Percentiles rank a stretch among this genome's conserved stretches.
These are phyloP conservation scores for Drosophila subobscura DNA, from an alignment of 1,140 invertebrate species.

Conservation along the genomic window DNA sequence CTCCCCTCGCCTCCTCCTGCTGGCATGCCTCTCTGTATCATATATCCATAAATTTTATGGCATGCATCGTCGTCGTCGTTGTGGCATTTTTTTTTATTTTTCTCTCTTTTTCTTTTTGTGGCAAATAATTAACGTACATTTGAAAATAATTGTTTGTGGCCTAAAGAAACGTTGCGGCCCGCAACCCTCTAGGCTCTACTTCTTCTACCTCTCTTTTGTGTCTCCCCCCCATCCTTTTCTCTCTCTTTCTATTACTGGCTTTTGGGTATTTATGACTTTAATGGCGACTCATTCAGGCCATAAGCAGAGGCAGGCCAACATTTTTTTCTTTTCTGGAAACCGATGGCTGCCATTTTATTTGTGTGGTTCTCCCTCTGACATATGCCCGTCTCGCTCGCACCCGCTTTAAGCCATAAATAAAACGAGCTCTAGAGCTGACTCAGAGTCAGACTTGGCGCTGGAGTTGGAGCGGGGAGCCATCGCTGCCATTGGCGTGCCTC, in stretches of 20 bases:
- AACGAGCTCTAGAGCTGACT: slow-evolving; percentile 39
- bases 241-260: slow-evolving; percentile 45
- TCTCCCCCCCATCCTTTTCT: background rate
- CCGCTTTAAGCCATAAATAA: slow-evolving; percentile 50
- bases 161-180: slow-evolving; percentile 15
- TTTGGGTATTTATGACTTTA: slow-evolving; percentile 72
- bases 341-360: slow-evolving; percentile 64
- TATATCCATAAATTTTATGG: slow-evolving; percentile 78
- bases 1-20: background rate
- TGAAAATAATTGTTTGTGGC: slow-evolving; percentile 73
- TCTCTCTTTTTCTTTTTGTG: too few species aligned
- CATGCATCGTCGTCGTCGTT: slow-evolving; percentile 58
- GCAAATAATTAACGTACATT: slow-evolving; percentile 80
- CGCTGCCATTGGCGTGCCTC: slow-evolving; percentile 67
- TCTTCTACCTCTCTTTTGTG: background rate
- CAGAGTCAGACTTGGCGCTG: slow-evolving; percentile 32
- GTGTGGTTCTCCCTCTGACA: slow-evolving; percentile 13
- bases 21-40: slow-evolving; percentile 29
- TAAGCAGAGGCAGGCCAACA: slow-evolving; percentile 27
- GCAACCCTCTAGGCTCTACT: too few species aligned
- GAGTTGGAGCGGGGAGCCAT: slow-evolving; percentile 25
- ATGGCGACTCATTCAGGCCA: slow-evolving; percentile 66
- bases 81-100: slow-evolving; percentile 22
- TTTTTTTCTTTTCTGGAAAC: slow-evolving; percentile 21
- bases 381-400: background rate